Evolutionary conservation across 2,888 invertebrate genomes (phyloP), one percentile per base, ranked within the genome.

Genomic region (Tinea pellionella): DNA sequence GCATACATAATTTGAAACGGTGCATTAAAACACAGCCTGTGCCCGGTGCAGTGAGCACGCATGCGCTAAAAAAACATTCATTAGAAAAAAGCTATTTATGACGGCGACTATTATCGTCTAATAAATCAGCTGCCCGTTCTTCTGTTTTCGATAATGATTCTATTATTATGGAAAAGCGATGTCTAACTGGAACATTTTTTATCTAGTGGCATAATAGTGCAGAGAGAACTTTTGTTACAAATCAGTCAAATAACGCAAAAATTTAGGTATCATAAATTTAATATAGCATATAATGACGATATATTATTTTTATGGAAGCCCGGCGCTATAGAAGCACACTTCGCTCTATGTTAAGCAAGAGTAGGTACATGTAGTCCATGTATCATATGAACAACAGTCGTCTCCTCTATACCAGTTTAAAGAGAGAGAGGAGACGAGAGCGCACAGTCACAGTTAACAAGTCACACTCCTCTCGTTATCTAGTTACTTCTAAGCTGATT

Each of bases 131-230:
- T 86, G 87, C 80, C 85, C 85, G 78, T 84, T 87, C 86, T 87
- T 86, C 87, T 87, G 87, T 86, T 87, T 86, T 86, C 85, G 80
- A 86, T 86, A 86, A 87, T 87, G 86, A 87, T 87, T 87, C 87
- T 86, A 87, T 87, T 87, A 86, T 87, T 86, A 87, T 83, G 85
- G 87, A 83, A 85, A 87, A 84, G 83, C 84, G 85, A 86, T 85
- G 81, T 83, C 82, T 86, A 85, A 86, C 87, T 86, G 87, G 84
- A 83, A 80, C 82, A 80, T 82, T 85, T 80, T 78, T 81, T 80
- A 71, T 69, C 67, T 64, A 60, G 41, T 41, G 69, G 29, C 70
- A 62, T 8, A 37, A 56, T 62, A 69, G 62, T 72, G 67, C 76
- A 77, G 85, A 81, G 63, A 59, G 6, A 3, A 67, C 68, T 69